phyloP scores from a whole-genome alignment of 2,113 vertebrate genomes.

The Tychaedon coryphoeus region DNA sequence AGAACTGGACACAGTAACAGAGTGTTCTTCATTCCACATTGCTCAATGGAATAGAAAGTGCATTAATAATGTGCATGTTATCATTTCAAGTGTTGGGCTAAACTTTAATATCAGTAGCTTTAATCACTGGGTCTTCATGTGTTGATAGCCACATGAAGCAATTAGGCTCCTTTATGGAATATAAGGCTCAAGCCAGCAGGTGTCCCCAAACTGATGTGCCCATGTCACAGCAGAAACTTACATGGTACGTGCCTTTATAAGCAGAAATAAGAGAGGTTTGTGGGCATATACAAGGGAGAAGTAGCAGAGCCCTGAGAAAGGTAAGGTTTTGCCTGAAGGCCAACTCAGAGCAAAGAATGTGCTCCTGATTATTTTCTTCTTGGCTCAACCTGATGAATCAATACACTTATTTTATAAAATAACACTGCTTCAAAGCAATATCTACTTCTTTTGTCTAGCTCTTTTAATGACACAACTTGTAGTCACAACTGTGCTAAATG shows the following conservation, averaged over 20 bases:
- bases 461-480: background rate
- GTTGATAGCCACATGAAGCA: background rate
- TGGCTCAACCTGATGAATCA: background rate
- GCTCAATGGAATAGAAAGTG: background rate
- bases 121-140: background rate
- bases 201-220: background rate
- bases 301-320: background rate
- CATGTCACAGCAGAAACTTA: background rate
- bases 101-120: background rate
- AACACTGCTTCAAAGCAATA: background rate
- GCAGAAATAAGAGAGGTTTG: background rate
- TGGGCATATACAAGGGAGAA: background rate
- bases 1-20: background rate
- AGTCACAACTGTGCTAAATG: background rate
- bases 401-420: background rate
- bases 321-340: background rate
- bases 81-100: background rate
- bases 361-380: background rate
- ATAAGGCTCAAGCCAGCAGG: background rate
- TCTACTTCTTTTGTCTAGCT: background rate
- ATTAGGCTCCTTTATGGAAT: background rate
- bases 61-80: background rate
- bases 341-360: background rate
- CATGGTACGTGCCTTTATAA: fast-evolving
- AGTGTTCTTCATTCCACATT: background rate